Percentiles rank a stretch among this genome's conserved stretches.
phyloP scores from a whole-genome alignment of 2,888 invertebrate species.

The Diarsia dahlii region DNA sequence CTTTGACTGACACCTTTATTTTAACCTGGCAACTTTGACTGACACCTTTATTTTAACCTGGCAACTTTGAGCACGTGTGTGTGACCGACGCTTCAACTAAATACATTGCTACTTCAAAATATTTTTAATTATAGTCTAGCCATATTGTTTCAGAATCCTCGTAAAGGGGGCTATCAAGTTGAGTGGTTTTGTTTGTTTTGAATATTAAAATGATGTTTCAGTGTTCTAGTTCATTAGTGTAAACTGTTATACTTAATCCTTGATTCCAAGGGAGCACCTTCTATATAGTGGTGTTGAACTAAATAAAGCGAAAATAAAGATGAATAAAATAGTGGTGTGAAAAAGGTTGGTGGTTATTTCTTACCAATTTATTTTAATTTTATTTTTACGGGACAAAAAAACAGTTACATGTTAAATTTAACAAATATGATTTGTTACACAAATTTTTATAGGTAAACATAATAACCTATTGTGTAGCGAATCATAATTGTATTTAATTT shows the following conservation, averaged over 20 bases:
- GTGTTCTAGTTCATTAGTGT: slow-evolving; percentile 51
- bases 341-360: not conserved
- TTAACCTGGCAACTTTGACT: not conserved
- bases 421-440: no score
- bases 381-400: no score
- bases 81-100: slow-evolving; percentile 3
- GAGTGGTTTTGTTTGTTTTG: slow-evolving; percentile 54
- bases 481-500: no score
- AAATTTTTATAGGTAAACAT: no score
- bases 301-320: slow-evolving; percentile 20
- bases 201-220: slow-evolving; percentile 58
- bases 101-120: slow-evolving; percentile 33
- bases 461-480: no score
- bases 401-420: no score
- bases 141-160: slow-evolving; percentile 52
- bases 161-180: slow-evolving; percentile 53
- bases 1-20: slow-evolving; percentile 9
- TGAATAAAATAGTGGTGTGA: no score
- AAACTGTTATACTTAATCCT: slow-evolving; percentile 36
- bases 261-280: slow-evolving; percentile 23
- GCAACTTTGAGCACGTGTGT: slow-evolving; percentile 17
- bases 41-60: slow-evolving; percentile 6
- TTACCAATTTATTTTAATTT: no score
- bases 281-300: slow-evolving; percentile 6
- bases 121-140: slow-evolving; percentile 52